Evolutionary conservation across 2,797 vertebrate species (phyloP).

Genomic region (Gobio occitaniae): DNA sequence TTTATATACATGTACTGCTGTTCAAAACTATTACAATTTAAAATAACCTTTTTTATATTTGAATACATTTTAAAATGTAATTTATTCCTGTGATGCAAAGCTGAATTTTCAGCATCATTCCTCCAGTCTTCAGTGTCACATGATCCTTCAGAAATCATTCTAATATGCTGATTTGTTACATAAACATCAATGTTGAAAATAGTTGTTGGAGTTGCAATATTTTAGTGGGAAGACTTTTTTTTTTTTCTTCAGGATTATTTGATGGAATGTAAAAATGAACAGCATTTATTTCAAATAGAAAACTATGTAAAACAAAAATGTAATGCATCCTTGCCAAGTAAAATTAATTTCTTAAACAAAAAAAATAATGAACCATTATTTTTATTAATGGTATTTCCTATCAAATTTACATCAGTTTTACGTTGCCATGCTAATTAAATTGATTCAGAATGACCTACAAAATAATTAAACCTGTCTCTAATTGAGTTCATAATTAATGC

Average conservation of each 20-base stretch:
- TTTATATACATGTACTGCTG: background rate
- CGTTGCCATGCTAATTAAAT: background rate
- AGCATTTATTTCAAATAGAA: no score
- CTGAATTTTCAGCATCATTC: no score
- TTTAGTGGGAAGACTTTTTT: background rate
- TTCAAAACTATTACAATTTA: background rate
- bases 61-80: background rate
- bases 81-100: background rate
- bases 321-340: background rate
- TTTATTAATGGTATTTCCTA: background rate
- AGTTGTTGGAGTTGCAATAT: background rate
- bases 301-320: no score
- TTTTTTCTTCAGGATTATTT: background rate
- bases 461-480: background rate
- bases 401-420: background rate
- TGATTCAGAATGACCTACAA: background rate
- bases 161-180: background rate
- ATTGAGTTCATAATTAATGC: background rate
- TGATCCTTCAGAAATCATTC: background rate
- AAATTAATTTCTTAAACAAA: background rate
- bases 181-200: background rate
- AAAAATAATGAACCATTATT: background rate
- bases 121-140: background rate
- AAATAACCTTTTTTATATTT: background rate
- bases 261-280: background rate